Conservation (phyloP, 2,797 vertebrate genomes). For the Cyprinella venusta region DNA sequence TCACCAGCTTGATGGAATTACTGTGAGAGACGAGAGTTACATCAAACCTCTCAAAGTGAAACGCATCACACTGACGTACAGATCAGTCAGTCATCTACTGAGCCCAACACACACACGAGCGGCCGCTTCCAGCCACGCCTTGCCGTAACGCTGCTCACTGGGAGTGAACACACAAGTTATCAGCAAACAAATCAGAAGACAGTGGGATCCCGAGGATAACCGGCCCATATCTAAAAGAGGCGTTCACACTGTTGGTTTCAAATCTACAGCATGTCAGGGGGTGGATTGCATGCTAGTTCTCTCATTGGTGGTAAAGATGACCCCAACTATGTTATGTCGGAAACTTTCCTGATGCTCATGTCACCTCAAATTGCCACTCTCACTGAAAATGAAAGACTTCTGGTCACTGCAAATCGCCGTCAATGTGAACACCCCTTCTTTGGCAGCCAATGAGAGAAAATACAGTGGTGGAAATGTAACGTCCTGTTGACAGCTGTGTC, state of each 20-base stretch:
- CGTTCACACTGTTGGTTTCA: background rate
- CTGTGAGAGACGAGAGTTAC: slow-evolving; percentile 74
- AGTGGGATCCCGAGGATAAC: background rate
- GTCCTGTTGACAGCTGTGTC: slow-evolving; percentile 17
- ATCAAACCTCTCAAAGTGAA: slow-evolving; percentile 66
- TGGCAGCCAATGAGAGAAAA: slow-evolving; percentile 23
- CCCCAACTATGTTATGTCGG: background rate
- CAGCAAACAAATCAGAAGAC: slow-evolving; percentile 43
- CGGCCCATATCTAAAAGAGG: background rate
- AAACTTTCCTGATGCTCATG: background rate
- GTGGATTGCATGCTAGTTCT: background rate
- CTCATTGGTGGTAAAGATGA: background rate
- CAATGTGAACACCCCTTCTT: slow-evolving; percentile 4
- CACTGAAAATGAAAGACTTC: background rate
- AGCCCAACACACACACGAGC: slow-evolving; percentile 61
- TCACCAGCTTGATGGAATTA: slow-evolving; percentile 95
- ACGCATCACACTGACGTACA: slow-evolving; percentile 64
- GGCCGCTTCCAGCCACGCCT: background rate
- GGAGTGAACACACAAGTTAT: slow-evolving; percentile 58
- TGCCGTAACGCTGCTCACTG: slow-evolving; percentile 43
- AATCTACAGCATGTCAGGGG: background rate
- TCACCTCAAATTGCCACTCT: background rate
- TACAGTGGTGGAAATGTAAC: slow-evolving; percentile 11
- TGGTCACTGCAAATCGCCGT: background rate
- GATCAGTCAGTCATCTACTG: slow-evolving; percentile 66